Conservation (phyloP, 1,140 invertebrate genomes). For the Pogonomyrmex californicus region DNA sequence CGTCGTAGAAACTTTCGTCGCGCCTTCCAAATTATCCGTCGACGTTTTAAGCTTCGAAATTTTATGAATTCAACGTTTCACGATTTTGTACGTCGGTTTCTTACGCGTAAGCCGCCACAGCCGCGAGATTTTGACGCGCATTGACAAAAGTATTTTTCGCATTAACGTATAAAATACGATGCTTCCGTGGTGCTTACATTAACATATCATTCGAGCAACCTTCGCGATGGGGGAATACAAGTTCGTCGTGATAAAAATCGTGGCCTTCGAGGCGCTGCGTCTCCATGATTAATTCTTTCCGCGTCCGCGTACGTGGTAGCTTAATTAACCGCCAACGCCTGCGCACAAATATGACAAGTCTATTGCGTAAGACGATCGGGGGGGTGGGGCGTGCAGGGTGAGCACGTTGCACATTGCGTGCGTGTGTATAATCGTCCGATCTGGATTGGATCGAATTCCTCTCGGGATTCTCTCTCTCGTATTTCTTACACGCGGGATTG, state of each 20-base stretch:
- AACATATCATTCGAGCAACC: not conserved
- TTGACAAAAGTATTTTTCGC: not conserved
- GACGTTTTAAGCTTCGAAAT: not conserved
- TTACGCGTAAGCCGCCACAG: not conserved
- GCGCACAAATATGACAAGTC: conserved; percentile 67
- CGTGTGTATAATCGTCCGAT: not conserved
- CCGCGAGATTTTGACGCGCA: not conserved
- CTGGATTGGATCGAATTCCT: conserved; percentile 31
- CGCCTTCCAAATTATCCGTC: not conserved
- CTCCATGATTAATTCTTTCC: conserved; percentile 70
- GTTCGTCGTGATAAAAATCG: conserved; percentile 51
- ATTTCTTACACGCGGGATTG: not conserved
- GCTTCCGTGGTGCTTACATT: conserved; percentile 23
- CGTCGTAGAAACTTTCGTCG: not conserved
- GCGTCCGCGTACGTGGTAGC: conserved; percentile 62
- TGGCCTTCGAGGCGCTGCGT: conserved; percentile 44
- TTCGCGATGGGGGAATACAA: conserved; percentile 41
- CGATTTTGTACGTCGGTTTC: not conserved
- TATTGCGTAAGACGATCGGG: conserved; percentile 72
- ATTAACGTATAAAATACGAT: conserved; percentile 5
- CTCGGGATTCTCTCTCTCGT: not conserved
- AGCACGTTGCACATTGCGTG: conserved; percentile 16
- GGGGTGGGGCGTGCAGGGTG: conserved; percentile 59
- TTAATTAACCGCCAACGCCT: conserved; percentile 73
- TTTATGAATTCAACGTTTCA: not conserved